Base-by-base conservation (phyloP, 2,797 vertebrate genomes). In the Bryconaethiops microstoma region DNA sequence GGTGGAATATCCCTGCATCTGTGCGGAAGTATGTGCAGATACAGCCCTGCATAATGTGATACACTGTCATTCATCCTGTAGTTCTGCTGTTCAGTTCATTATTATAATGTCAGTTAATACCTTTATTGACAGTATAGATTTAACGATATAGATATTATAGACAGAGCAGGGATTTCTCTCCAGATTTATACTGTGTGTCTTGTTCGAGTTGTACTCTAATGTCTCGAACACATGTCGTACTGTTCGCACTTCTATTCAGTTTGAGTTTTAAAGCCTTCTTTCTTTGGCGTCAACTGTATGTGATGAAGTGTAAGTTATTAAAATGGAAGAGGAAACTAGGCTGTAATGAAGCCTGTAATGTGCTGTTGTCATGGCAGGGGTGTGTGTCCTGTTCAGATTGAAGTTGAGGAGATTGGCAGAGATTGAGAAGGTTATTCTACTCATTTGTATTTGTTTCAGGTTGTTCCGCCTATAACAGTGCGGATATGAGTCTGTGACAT, bases 401-500 rank as follows among this genome's bases (percentile, higher is more conserved):
- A 45, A 23, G 40, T n/a, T 52, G 60, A 78, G 62, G 62, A 78
- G 80, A 86, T 78, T 78, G 80, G 80, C 75, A 79, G 76, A 60
- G 71, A 80, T 69, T 70, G 75, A 83, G 82, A 83, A 84, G 82
- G 84, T 87, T 83, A 71, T 77, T 78, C 84, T 57, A 60, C 85
- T 90, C 86, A 89, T 92, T 89, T 91, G 82, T 89, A 89, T 91
- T 88, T 89, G 82, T 76, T 88, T 42, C 89, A 87, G 63, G 76
- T 78, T 71, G 72, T 82, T 83, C 67, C 71, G 77, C 71, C 80
- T 74, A 78, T 91, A 90, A 91, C 88, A 87, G 84, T 82, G 84
- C 81, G 81, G 88, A 91, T 90, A 86, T 87, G 85, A 85, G 84
- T 85, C 88, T 90, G 88, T 90, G 90, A 92, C 90, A 90, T 89